phyloP scores from a whole-genome alignment of 1,140 invertebrate species.

The Procambarus clarkii region DNA sequence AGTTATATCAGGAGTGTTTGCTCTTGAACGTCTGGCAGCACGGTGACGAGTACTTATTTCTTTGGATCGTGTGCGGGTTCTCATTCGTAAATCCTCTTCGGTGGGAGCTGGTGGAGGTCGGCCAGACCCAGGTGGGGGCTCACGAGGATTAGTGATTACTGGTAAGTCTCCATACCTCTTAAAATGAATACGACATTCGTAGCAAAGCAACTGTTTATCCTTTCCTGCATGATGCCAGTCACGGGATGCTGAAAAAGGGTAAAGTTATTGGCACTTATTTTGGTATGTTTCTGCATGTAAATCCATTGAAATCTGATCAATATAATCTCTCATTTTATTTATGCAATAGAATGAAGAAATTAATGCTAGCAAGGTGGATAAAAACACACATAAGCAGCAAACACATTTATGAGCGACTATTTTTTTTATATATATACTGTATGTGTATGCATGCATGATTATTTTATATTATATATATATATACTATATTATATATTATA shows the following conservation, averaged over 20 bases:
- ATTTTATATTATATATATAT: too few species aligned
- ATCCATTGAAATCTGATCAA: too few species aligned
- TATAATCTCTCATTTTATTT: too few species aligned
- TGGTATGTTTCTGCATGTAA: too few species aligned
- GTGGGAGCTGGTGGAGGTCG: slow-evolving; percentile 62
- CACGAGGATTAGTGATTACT: slow-evolving; percentile 76
- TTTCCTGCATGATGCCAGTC: slow-evolving; percentile 88
- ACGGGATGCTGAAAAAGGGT: slow-evolving; percentile 79
- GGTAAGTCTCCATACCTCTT: slow-evolving; percentile 90
- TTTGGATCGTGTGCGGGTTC: slow-evolving; percentile 90
- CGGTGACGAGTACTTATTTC: slow-evolving; percentile 75
- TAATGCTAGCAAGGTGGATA: too few species aligned
- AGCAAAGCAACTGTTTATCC: slow-evolving; percentile 86
- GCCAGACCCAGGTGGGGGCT: slow-evolving; percentile 67
- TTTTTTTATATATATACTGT: too few species aligned
- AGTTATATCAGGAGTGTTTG: slow-evolving; percentile 69
- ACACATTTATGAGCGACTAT: too few species aligned
- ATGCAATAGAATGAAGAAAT: too few species aligned
- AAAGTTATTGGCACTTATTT: too few species aligned
- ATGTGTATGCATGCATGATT: too few species aligned
- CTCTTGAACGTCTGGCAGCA: slow-evolving; percentile 57
- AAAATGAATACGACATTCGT: slow-evolving; percentile 87
- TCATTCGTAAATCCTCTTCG: slow-evolving; percentile 87
- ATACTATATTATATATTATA: too few species aligned
- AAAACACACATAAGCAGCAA: too few species aligned